Base-by-base conservation (phyloP, 2,888 invertebrate genomes). In the Octonoba sinensis region DNA sequence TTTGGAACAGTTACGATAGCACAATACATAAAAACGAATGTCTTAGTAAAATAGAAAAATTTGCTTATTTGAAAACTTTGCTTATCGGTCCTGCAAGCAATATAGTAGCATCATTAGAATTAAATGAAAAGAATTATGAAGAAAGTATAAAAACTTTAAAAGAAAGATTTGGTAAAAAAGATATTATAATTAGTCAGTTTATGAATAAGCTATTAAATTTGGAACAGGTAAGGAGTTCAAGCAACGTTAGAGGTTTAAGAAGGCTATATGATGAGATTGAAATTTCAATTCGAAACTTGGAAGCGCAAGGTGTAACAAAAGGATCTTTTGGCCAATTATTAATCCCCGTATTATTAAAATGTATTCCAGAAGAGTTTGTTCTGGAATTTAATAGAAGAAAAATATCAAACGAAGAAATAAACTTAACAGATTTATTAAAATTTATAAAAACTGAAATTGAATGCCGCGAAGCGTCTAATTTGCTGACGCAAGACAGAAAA, bases 121-220 rank as follows among this genome's bases (percentile, higher is more conserved):
- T 56, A 56, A 3, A 16, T 56, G 20, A 20, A 3, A 22, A 1
- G 1, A 56, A 20, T 56, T 56, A 56, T 56, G 56, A 56, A 6
- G 20, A 20, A 8, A 18, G 56, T 8, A 12, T 56, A 56, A 56
- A 56, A 56, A 18, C 20, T 18, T 18, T 56, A 12, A 60, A 60
- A 27, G 60, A 27, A 15, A 60, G 27, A 22, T 60, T 60, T 27
- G 60, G 60, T 13, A 60, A 27, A 27, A 60, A 27, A 27, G 60
- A 60, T 27, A 60, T 60, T 12, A 60, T 60, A 27, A 27, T 60
- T 15, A 27, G 16, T 60, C 36, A 24, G 12, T 57, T 57, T 8
- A 57, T 57, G 57, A 8, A 20, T n/a, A 57, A 20, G 0, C 3
- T 51, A 11, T 20, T 15, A 57, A 57, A 57, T 57, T 22, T 57